phyloP scores from a whole-genome alignment of 2,113 vertebrate genomes.

The Sakesphorus luctuosus region DNA sequence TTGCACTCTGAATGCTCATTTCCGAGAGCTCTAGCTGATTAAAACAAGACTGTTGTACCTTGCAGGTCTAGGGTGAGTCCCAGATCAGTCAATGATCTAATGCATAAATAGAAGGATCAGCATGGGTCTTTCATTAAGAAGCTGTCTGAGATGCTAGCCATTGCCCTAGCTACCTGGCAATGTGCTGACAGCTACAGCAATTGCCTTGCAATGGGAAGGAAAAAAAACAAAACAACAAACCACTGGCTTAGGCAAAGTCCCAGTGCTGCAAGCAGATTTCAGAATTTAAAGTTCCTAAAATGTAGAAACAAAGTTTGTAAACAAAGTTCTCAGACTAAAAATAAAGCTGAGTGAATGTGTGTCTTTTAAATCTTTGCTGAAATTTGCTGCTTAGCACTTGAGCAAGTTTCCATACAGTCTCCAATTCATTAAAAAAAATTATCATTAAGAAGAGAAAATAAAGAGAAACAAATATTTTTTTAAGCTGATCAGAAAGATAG shows the following conservation, averaged over 20 bases:
- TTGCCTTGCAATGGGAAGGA: neutral
- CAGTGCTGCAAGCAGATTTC: neutral
- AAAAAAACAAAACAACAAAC: neutral
- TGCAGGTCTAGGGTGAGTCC: neutral
- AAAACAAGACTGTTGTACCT: neutral
- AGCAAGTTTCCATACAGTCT: neutral
- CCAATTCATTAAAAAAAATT: neutral
- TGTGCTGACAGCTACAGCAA: neutral
- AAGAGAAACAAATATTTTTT: neutral
- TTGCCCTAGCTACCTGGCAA: neutral
- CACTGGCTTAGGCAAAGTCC: neutral
- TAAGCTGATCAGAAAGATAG: neutral
- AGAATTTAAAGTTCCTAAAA: neutral
- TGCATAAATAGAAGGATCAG: neutral
- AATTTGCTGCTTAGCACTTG: neutral
- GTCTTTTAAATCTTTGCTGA: neutral
- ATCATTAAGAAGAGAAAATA: neutral
- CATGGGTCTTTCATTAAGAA: constrained; percentile 21
- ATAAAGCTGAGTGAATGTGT: neutral
- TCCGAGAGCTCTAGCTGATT: neutral
- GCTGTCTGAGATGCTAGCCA: neutral
- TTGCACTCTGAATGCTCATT: neutral
- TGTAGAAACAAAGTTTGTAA: neutral
- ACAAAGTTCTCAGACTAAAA: neutral
- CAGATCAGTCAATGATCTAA: constrained; percentile 33